Evolutionary conservation across 2,888 invertebrate genomes (phyloP).

Genomic region (Busseola fusca): DNA sequence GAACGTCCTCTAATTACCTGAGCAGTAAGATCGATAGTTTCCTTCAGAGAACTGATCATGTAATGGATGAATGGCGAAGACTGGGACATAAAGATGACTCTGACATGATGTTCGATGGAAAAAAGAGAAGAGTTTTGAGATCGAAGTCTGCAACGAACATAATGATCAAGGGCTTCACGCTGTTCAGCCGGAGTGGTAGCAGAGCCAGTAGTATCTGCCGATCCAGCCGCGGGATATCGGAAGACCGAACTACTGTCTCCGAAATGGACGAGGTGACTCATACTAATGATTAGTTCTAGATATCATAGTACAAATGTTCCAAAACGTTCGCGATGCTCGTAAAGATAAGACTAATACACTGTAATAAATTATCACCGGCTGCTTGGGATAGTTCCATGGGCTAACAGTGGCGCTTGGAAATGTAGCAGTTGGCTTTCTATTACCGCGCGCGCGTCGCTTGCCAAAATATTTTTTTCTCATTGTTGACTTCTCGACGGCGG

Average conservation of each 20-base stretch:
- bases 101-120: slow-evolving; percentile 78
- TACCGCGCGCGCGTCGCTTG: slow-evolving; percentile 73
- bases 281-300: slow-evolving; percentile 61
- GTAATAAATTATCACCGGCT: slow-evolving; percentile 76
- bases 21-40: slow-evolving; percentile 94
- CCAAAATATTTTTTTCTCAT: slow-evolving; percentile 81
- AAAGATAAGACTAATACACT: slow-evolving; percentile 69
- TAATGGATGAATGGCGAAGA: slow-evolving; percentile 95
- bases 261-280: slow-evolving; percentile 91
- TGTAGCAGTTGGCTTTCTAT: slow-evolving; percentile 67
- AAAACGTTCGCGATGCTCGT: slow-evolving; percentile 67
- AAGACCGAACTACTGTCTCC: slow-evolving; percentile 91
- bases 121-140: slow-evolving; percentile 86
- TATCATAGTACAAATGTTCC: slow-evolving; percentile 61
- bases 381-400: slow-evolving; percentile 70
- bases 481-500: slow-evolving; percentile 72
- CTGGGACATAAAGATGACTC: slow-evolving; percentile 90
- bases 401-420: slow-evolving; percentile 72
- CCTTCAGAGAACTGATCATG: slow-evolving; percentile 94
- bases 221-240: slow-evolving; percentile 88
- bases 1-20: slow-evolving; percentile 93
- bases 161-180: slow-evolving; percentile 94
- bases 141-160: slow-evolving; percentile 94
- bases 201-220: slow-evolving; percentile 88
- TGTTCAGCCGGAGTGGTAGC: slow-evolving; percentile 89